Conservation (phyloP, 1,140 invertebrate species). For the Drosophila pandora region DNA sequence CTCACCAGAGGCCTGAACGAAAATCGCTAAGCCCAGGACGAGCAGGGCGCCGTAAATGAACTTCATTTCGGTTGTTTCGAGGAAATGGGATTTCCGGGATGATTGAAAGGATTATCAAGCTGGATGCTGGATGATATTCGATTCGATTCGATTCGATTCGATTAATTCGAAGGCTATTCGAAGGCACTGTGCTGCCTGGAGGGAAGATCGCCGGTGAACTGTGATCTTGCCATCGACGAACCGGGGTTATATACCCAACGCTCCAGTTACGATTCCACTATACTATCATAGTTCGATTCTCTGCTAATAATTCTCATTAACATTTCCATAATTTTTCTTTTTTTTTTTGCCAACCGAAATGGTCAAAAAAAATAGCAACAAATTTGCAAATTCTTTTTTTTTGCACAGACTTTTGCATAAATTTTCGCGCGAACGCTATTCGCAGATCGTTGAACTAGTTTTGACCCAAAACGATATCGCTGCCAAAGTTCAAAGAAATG, state of each 20-base stretch:
- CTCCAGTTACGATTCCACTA: constrained; percentile 37
- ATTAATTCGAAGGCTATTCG: background rate
- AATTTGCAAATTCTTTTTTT: constrained; percentile 56
- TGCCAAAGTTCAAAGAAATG: constrained; percentile 14
- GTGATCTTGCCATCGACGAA: constrained; percentile 53
- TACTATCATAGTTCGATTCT: constrained; percentile 6
- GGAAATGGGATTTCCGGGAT: background rate
- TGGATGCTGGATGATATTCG: background rate
- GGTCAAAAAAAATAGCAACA: background rate
- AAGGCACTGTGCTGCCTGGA: constrained; percentile 26
- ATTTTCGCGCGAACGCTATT: constrained; percentile 39
- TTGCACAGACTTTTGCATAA: constrained; percentile 56
- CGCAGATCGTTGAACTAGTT: constrained; percentile 49
- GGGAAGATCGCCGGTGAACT: constrained; percentile 65
- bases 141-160: too few species aligned
- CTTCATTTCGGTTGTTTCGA: constrained; percentile 43
- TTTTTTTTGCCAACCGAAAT: constrained; percentile 18
- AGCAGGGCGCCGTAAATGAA: constrained; percentile 42
- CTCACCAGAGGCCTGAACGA: constrained; percentile 60
- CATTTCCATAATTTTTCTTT: constrained; percentile 39
- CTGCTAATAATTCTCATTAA: constrained; percentile 60
- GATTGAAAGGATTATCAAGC: background rate
- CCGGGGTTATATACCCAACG: constrained; percentile 67
- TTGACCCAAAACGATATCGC: constrained; percentile 39
- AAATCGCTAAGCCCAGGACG: constrained; percentile 44